Base-by-base conservation (phyloP, 2,888 invertebrate genomes). In the Drepana falcataria region DNA sequence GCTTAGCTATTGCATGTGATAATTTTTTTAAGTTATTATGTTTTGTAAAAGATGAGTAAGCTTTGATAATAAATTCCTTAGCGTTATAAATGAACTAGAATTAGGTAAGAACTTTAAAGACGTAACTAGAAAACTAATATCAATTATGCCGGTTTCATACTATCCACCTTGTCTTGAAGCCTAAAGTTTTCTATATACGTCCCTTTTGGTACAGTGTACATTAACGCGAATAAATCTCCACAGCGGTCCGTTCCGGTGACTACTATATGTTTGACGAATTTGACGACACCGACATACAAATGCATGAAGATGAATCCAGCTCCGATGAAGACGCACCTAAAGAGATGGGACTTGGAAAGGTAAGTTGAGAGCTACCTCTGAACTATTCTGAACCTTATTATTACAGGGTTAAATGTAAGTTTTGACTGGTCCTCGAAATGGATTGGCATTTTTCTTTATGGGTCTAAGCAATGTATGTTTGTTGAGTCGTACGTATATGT, bases 261-360 rank as follows among this genome's bases (percentile, higher is more conserved):
- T 99, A 99, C 91, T 99, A 98, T 91, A 98, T 99, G 98, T 99
- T 99, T 91, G 98, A 99, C 76, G 98, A 98, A 66, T 93, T 96
- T 75, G 95, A 96, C 71, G 96, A 96, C 66, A 95, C 96, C 57
- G 95, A 96, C 48, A 93, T 95, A 61, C 95, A 94, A 63, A 69
- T 94, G 35, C 91, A 93, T 44, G 93, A 92, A 0, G 73, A 94
- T 4, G 91, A 91, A 37, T 93, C 93, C 48, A 93, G 93, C 40
- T 92, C 93, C 35, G 93, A 93, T 35, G 92, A 92, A 59, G 92
- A 92, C 41, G 80, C 76, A 2, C 86, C 85, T 1, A 90, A 83
- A 63, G 81, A 87, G 73, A 92, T 93, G 92, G 93, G 93, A 40
- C 67, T 92, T 54, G 89, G 89, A 64, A 85, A 92, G 91, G 93